phyloP scores from a whole-genome alignment of 1,140 invertebrate genomes.

The Zeugodacus cucurbitae region DNA sequence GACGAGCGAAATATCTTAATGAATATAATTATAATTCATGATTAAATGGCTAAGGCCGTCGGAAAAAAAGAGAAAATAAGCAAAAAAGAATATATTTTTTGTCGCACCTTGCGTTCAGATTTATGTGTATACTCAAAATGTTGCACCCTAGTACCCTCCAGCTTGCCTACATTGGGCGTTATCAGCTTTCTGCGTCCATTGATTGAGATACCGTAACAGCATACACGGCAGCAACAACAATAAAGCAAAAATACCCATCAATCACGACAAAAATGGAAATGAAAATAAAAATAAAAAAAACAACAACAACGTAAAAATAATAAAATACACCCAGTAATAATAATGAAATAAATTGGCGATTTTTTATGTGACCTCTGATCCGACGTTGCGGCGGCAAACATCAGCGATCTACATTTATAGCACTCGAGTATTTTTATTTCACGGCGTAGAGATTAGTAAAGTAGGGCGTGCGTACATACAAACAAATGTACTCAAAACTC shows the following conservation, averaged over 20 bases:
- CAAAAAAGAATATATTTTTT: background rate
- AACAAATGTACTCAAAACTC: background rate
- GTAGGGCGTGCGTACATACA: background rate
- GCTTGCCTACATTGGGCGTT: background rate
- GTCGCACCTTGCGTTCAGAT: background rate
- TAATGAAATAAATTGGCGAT: conserved; percentile 28
- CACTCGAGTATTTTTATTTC: background rate
- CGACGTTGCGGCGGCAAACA: background rate
- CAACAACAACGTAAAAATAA: background rate
- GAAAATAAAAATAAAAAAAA: background rate
- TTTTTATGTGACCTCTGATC: background rate
- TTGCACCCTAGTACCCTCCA: background rate
- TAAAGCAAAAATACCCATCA: conserved; percentile 19
- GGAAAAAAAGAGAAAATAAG: background rate
- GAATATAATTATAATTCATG: background rate
- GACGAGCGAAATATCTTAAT: background rate
- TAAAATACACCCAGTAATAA: background rate
- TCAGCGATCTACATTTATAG: background rate
- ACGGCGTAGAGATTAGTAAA: background rate
- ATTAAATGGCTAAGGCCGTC: background rate
- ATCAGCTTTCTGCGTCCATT: background rate
- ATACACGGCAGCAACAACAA: background rate
- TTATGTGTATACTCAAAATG: background rate
- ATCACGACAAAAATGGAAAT: background rate
- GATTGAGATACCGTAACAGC: background rate